Evolutionary conservation across 2,888 invertebrate species (phyloP).

Genomic region (Drosophila trichaetosa): DNA sequence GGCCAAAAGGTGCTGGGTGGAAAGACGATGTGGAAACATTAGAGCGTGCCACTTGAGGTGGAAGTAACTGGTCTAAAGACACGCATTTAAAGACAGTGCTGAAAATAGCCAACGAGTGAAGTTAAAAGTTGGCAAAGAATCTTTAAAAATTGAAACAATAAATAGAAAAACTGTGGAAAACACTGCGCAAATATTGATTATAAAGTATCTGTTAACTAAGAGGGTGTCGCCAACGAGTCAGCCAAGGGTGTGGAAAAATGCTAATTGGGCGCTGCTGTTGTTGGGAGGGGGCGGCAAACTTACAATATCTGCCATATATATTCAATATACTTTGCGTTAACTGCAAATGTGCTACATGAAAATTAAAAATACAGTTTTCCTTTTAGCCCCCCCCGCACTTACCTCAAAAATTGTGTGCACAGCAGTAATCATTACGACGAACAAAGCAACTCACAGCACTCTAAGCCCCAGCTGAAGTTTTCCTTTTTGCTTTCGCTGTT

Average conservation of each 20-base stretch:
- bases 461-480: background rate
- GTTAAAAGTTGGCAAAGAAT: constrained; percentile 11
- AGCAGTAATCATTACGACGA: constrained; percentile 56
- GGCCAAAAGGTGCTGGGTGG: constrained; percentile 50
- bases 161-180: constrained; percentile 6
- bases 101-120: constrained; percentile 17
- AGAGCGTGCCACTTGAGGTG: constrained; percentile 24
- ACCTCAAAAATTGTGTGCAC: constrained; percentile 33
- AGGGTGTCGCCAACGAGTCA: constrained; percentile 1
- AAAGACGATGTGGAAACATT: background rate
- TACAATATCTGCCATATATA: constrained; percentile 50
- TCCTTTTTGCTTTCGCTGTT: constrained; percentile 28
- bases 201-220: background rate
- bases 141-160: background rate
- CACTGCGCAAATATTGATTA: constrained; percentile 45
- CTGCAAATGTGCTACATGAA: constrained; percentile 50
- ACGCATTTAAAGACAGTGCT: constrained; percentile 17
- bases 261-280: constrained; percentile 31
- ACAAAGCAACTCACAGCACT: constrained; percentile 14
- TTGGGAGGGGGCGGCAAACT: background rate
- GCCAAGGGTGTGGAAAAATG: constrained; percentile 30
- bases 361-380: constrained; percentile 48
- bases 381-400: background rate
- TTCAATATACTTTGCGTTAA: constrained; percentile 45
- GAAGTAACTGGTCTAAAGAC: constrained; percentile 32